These are phyloP conservation scores for Limnothrissa miodon DNA, from an alignment of 2,113 vertebrate species.

Conservation along the genomic window DNA sequence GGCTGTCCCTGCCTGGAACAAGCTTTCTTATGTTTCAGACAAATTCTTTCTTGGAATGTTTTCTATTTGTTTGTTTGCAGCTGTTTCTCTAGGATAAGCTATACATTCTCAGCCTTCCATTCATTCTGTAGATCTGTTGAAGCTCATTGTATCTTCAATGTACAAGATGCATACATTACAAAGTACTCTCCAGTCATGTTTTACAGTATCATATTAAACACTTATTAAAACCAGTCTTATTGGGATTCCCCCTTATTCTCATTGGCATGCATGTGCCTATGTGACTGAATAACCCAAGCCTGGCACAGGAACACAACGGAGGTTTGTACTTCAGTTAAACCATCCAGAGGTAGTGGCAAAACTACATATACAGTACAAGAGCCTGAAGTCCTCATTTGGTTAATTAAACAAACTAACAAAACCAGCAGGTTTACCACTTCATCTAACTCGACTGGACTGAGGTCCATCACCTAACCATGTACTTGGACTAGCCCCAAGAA, in stretches of 20 bases:
- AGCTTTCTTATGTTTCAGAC: neutral
- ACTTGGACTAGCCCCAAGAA: too few species aligned
- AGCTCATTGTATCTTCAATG: neutral
- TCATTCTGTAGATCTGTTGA: slow-evolving; percentile 2
- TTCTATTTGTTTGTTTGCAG: neutral
- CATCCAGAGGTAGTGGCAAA: too few species aligned
- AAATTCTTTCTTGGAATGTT: slow-evolving; percentile 6
- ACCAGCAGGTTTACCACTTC: too few species aligned
- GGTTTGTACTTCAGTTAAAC: too few species aligned
- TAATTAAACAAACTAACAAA: too few species aligned
- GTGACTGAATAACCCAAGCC: too few species aligned
- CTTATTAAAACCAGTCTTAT: neutral
- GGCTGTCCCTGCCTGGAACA: neutral
- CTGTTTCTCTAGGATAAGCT: neutral
- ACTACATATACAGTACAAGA: too few species aligned
- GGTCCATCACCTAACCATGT: too few species aligned
- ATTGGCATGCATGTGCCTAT: neutral
- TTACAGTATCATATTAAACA: slow-evolving; percentile 15
- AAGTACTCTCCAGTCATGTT: neutral
- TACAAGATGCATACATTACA: slow-evolving; percentile 8
- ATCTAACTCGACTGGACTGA: too few species aligned
- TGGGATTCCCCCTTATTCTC: neutral
- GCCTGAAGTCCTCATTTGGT: too few species aligned
- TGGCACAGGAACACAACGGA: too few species aligned
- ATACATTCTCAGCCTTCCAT: neutral